Base-by-base conservation (phyloP, 2,797 vertebrate species). In the Hyperoplus lanceolatus region DNA sequence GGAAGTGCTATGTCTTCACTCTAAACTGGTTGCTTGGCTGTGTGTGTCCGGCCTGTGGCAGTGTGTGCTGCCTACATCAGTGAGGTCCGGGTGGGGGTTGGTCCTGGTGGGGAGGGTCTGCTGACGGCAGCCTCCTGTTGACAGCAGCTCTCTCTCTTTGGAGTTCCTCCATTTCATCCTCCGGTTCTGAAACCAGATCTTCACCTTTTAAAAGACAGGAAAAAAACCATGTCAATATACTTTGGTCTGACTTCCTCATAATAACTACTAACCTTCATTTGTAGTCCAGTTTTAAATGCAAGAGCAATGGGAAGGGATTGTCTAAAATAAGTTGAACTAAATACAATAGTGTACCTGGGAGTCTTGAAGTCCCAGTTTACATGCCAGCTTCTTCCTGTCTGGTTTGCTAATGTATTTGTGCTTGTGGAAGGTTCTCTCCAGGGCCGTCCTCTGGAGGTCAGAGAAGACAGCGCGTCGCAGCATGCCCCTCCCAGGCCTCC, bases 351-450 rank as follows among this genome's bases (percentile, higher is more conserved):
- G 45, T 92, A 99, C 98, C 96, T 99, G 98, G 0, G 98, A 99
- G 90, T 99, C 98, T 89, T 99, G 99, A 21, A 99, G 95, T 42
- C 97, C 97, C 72, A 99, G 89, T 89, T 98, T 99, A 60, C 95
- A 89, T 0, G 98, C 98, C 71, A 99, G 83, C 79, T 99, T 99
- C 93, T 98, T 99, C 77, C 98, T 91, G 70, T 99, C 98, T 0
- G 97, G 98, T 90, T 99, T 99, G 93, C 98, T 99, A 95, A 99
- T 99, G 91, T 99, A 99, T 81, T 99, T 99, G 92, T 99, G 98
- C 84, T 98, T 99, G 93, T 99, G 98, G 87, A 99, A 99, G 89
- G 98, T 99, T 91, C 97, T 98, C 92, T 99, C 98, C 77, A 99
- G 90, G 0, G 97, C 96, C 86, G 99, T 99, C 74, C 98, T 95